Percentiles rank a stretch among this genome's conserved stretches.
Conservation (phyloP, 1,140 invertebrate species). For the Wiebesia pumilae region DNA sequence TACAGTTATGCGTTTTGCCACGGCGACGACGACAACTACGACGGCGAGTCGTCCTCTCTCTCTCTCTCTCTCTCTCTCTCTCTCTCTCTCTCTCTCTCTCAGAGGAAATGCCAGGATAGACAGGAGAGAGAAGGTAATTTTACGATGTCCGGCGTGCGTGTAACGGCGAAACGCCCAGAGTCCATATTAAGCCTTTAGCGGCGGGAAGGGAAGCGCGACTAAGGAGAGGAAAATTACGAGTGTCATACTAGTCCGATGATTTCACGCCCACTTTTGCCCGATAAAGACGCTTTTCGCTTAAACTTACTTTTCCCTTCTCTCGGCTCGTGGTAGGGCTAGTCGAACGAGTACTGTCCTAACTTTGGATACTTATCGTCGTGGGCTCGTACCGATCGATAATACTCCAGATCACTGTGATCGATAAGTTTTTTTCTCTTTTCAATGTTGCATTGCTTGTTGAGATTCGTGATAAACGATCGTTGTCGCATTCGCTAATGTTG, state of each 20-base stretch:
- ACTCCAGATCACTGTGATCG: too few species aligned
- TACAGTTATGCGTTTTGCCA: slow-evolving; percentile 6
- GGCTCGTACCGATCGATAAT: too few species aligned
- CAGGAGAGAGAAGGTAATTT: background rate
- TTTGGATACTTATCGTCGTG: too few species aligned
- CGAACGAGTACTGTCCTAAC: too few species aligned
- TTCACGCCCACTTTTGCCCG: background rate
- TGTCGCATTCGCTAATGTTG: background rate
- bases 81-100: background rate
- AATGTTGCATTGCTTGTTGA: too few species aligned
- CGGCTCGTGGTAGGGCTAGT: too few species aligned
- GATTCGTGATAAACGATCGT: too few species aligned
- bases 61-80: background rate
- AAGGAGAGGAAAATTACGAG: background rate
- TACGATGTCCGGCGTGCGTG: background rate
- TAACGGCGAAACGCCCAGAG: slow-evolving; percentile 3
- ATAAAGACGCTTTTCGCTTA: background rate
- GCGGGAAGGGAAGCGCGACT: background rate
- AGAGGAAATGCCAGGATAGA: background rate
- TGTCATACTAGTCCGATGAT: background rate
- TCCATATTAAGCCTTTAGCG: background rate
- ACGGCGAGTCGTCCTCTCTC: background rate
- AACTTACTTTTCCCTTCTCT: too few species aligned
- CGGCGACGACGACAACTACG: slow-evolving; percentile 24
- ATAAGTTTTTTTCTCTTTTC: too few species aligned